Evolutionary conservation across 2,113 vertebrate species (phyloP), one percentile per base, ranked within the genome.

Genomic region (Dipodomys stephensi): DNA sequence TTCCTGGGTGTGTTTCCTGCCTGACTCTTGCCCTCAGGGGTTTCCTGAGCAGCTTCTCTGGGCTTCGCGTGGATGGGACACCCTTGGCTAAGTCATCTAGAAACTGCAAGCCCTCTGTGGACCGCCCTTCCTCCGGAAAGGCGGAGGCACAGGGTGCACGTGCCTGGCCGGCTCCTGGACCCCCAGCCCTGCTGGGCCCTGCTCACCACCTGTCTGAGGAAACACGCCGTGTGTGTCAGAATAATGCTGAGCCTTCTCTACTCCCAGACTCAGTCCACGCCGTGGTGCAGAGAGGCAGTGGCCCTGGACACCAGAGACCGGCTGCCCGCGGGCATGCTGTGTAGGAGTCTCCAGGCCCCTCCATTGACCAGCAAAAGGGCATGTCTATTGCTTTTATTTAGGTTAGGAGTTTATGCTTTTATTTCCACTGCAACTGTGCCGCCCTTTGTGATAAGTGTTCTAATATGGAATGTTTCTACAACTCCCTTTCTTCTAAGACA

Each of bases 201-300:
- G 13, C 11, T 19, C 9, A 83, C 30, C 28, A 13, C 67, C 49
- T 9, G 49, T 53, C 53, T 2, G 18, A 46, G 69, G 88, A 67
- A 6, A 6, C 0, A 0, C 1, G 15, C 25, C 77, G 0, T 28
- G 8, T 68, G 2, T 6, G 16, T 28, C 15, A 49, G 19, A 18
- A 4, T 15, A 60, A 35, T 23, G 7, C 15, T 25, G 8, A 64
- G 9, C 46, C 32, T 76, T 28, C 25, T 90, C 19, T 28, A 25
- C 19, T 46, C 7, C 23, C 35, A 72, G 30, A 46, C 8, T 30
- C 27, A 28, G 20, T 28, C n/a, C 18, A 8, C 49, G 10, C 20
- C 22, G 1, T 12, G 62, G 32, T 13, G 4, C n/a, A 0, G 35
- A 20, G 10, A 57, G 22, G 73, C 2, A 9, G 8, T 53, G 8